Evolutionary conservation across 2,113 vertebrate genomes (phyloP).

Genomic region (Pseudopipra pipra): DNA sequence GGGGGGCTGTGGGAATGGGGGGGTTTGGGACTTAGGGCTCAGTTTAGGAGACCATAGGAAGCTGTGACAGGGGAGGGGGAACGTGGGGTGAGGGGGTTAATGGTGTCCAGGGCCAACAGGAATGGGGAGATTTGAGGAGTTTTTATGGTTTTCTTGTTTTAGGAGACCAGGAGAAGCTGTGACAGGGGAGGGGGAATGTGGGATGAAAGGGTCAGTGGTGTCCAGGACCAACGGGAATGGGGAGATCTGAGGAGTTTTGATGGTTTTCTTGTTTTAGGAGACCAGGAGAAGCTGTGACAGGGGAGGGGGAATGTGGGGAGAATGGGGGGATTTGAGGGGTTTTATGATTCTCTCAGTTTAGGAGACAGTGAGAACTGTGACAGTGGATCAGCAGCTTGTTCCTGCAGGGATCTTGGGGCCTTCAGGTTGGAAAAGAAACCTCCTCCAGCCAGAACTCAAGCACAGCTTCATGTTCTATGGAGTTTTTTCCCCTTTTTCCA

Average conservation of each 20-base stretch:
- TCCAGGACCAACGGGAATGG: too few relatives aligned
- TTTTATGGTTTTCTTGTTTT: not conserved
- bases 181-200: fast-evolving
- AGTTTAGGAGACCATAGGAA: not conserved
- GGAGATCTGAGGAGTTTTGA: too few relatives aligned
- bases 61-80: not conserved
- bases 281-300: not conserved
- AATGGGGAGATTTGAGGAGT: not conserved
- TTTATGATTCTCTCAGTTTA: too few relatives aligned
- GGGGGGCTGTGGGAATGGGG: not conserved
- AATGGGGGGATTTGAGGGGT: too few relatives aligned
- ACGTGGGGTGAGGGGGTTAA: not conserved
- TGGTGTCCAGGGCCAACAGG: not conserved
- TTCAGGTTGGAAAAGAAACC: not conserved
- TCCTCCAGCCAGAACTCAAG: not conserved
- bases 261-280: too few relatives aligned
- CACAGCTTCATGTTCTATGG: not conserved
- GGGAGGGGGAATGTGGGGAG: fast-evolving
- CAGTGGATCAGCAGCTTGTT: not conserved
- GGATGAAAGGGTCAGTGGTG: too few relatives aligned
- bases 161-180: not conserved
- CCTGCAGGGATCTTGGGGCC: fast-evolving
- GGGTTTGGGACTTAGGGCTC: not conserved
- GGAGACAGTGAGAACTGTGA: too few relatives aligned
- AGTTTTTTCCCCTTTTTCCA: fast-evolving